Evolutionary conservation across 2,888 invertebrate genomes (phyloP), one percentile per base, ranked within the genome.

Genomic region (Tridacna gigas): DNA sequence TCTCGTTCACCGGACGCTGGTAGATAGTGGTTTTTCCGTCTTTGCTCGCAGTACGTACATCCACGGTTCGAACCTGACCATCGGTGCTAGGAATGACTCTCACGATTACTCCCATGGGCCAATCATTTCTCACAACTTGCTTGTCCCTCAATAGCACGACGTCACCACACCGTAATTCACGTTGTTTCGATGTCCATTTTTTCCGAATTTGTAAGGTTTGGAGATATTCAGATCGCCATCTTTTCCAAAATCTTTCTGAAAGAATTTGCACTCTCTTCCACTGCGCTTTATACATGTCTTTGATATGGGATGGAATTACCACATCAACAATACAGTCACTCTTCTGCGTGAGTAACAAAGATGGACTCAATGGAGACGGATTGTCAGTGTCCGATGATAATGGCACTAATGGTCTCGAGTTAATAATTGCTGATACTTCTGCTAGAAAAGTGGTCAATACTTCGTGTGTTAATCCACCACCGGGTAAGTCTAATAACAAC

Each of bases 201-300:
- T 69, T 22, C 45, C 83, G 20, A 5, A 26, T 66, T 69, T 86
- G 83, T 22, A 86, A 67, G 13, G 79, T 79, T 26, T 71, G 67
- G 9, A 86, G 61, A 71, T 79, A 86, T 37, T 83, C 81, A 7
- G 47, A 63, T 25, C 51, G 61, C 81, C 84, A 84, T 25, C 77
- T 48, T 45, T 79, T 82, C 86, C 83, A 84, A 67, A 86, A 86
- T 12, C 22, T n/a, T 18, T 82, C 84, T 13, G 84, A 56, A 18
- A 86, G 66, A 67, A 71, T 47, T 71, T 86, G 81, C 3, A 84
- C 86, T 18, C 82, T 71, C 69, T 74, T 84, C 84, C 84, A 84
- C 22, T 82, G 81, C n/a, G 82, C 77, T 47, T 65, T 79, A 60
- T 82, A 86, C 25, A 79, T 51, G 60, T 83, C 83, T 28, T 82